These are phyloP conservation scores for Drosophila mimica DNA, from an alignment of 2,888 invertebrate genomes.

Conservation along the genomic window DNA sequence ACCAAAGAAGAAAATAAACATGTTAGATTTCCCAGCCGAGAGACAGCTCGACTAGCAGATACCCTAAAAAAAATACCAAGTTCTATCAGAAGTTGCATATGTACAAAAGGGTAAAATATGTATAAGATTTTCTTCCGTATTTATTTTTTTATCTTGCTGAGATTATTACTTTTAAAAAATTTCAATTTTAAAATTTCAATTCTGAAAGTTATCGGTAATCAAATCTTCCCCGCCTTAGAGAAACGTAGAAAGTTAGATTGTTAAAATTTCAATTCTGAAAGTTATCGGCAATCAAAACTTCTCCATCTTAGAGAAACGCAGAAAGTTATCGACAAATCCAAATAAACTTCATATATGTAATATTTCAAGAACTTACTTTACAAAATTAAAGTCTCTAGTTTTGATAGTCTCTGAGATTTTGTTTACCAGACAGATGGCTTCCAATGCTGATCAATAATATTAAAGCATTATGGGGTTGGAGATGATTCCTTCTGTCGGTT, in stretches of 20 bases:
- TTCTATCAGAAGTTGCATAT: not conserved
- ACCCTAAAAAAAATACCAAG: not conserved
- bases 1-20: constrained; percentile 1
- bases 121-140: fast-evolving
- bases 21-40: not conserved
- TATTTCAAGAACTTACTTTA: not conserved
- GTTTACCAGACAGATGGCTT: not conserved
- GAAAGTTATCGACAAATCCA: not conserved
- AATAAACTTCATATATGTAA: not conserved
- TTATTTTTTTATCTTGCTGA: not conserved
- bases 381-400: not conserved
- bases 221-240: not conserved
- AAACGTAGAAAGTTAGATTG: not conserved
- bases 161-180: not conserved
- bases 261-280: not conserved
- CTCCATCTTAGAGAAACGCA: not conserved
- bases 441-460: not conserved
- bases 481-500: not conserved
- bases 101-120: not conserved
- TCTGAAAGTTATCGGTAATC: not conserved
- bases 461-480: not conserved
- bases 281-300: not conserved
- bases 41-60: not conserved
- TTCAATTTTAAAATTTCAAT: not conserved
- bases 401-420: not conserved